phyloP scores from a whole-genome alignment of 2,888 invertebrate genomes.

The Eristalis arbustorum region DNA sequence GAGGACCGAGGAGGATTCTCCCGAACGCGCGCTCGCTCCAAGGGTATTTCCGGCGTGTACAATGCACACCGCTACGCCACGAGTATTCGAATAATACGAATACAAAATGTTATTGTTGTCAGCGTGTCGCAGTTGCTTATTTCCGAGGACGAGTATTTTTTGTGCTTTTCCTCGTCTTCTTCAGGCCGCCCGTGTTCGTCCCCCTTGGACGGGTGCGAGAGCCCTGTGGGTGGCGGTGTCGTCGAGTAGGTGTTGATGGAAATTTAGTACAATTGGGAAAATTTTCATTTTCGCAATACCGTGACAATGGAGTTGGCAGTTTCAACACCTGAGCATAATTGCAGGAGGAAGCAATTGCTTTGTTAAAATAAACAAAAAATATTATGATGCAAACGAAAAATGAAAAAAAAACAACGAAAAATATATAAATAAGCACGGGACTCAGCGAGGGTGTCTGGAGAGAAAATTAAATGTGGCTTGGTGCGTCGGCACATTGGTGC shows the following conservation, averaged over 20 bases:
- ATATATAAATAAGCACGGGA: neutral
- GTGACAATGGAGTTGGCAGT: slow-evolving; percentile 56
- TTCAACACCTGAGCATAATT: slow-evolving; percentile 67
- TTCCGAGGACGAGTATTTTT: slow-evolving; percentile 21
- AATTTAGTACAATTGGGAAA: slow-evolving; percentile 51
- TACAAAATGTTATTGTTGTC: slow-evolving; percentile 55
- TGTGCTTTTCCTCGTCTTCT: neutral
- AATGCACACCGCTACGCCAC: slow-evolving; percentile 31
- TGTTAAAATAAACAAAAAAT: slow-evolving; percentile 12
- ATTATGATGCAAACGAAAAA: neutral
- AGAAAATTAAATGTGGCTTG: slow-evolving; percentile 17
- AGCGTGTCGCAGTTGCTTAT: slow-evolving; percentile 51
- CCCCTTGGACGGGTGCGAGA: neutral
- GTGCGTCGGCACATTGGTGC: neutral
- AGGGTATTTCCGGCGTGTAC: slow-evolving; percentile 47
- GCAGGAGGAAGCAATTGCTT: slow-evolving; percentile 46
- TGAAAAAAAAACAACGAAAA: neutral
- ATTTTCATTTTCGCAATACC: slow-evolving; percentile 51
- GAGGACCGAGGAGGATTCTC: slow-evolving; percentile 9
- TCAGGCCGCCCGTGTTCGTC: neutral
- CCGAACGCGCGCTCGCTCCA: slow-evolving; percentile 19
- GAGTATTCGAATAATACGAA: slow-evolving; percentile 34
- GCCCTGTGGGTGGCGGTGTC: neutral
- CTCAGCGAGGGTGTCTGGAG: neutral
- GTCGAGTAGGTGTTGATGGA: slow-evolving; percentile 32